Conservation (phyloP, 2,797 vertebrate genomes). For the Syndactyla subalaris region DNA sequence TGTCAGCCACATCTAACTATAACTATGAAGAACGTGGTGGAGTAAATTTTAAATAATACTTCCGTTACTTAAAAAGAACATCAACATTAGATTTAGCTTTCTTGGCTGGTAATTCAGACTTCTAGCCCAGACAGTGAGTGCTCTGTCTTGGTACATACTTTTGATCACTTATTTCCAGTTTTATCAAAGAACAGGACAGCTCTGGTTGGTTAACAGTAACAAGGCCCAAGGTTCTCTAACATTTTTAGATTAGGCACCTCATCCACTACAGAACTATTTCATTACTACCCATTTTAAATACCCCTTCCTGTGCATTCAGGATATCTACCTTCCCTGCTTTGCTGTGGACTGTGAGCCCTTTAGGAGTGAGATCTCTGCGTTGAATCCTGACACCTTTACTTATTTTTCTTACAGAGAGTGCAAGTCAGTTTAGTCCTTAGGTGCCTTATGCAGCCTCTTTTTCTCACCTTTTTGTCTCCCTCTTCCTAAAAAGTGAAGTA, state of each 20-base stretch:
- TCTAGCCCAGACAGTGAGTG: neutral
- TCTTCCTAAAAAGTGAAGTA: neutral
- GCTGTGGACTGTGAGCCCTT: neutral
- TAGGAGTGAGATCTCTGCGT: neutral
- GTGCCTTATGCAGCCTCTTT: neutral
- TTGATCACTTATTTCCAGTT: neutral
- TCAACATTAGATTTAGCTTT: neutral
- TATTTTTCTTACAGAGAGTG: neutral
- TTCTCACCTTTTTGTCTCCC: neutral
- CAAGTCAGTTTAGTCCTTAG: neutral
- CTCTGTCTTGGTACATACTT: neutral
- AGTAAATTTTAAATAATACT: neutral
- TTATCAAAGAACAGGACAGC: neutral
- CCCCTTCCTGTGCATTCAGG: neutral
- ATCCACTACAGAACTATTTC: neutral
- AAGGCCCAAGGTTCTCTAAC: neutral
- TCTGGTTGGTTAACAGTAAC: neutral
- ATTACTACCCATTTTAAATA: neutral
- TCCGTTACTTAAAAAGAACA: neutral
- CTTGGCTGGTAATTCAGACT: neutral
- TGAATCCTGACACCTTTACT: neutral
- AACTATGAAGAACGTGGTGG: neutral
- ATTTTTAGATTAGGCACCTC: neutral
- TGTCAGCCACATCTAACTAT: neutral
- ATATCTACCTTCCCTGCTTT: neutral